These are phyloP conservation scores for Muscicapa striata DNA, from an alignment of 2,797 vertebrate genomes.

Conservation along the genomic window DNA sequence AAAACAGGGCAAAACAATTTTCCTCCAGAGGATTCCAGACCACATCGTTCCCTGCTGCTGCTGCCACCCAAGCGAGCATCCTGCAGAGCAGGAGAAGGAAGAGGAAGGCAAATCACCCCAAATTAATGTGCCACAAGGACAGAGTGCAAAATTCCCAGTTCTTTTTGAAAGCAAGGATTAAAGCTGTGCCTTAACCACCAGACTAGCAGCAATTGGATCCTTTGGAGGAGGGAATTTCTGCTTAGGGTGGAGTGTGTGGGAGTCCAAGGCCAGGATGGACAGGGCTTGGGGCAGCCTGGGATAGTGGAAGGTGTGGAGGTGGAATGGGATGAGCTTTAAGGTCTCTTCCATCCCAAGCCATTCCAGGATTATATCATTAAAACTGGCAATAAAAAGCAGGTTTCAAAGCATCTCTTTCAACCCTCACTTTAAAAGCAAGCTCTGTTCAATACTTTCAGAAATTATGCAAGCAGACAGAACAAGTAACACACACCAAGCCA, in stretches of 20 bases:
- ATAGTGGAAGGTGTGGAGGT: too few relatives aligned
- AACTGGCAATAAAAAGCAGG: not conserved
- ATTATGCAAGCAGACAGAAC: not conserved
- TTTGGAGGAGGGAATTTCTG: not conserved
- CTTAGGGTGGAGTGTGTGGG: accelerated
- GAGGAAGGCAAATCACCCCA: not conserved
- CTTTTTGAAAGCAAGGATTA: not conserved
- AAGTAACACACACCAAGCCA: not conserved
- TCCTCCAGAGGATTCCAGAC: not conserved
- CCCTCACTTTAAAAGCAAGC: not conserved
- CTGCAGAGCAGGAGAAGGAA: not conserved
- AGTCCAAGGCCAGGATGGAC: not conserved
- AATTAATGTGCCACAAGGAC: accelerated
- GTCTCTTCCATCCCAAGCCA: not conserved
- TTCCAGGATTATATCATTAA: not conserved
- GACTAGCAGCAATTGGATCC: not conserved
- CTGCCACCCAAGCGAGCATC: not conserved
- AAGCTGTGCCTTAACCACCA: not conserved
- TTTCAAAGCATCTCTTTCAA: not conserved
- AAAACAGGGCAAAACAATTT: not conserved
- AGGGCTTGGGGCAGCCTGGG: not conserved
- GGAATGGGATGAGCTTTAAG: not conserved
- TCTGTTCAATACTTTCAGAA: not conserved
- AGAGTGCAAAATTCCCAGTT: not conserved
- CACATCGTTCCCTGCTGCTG: not conserved